Percentiles rank a stretch among this genome's conserved stretches.
Evolutionary conservation across 64 coral and sea anemone species (phyloP).

Genomic region (Hydrozoanthus tunicans): DNA sequence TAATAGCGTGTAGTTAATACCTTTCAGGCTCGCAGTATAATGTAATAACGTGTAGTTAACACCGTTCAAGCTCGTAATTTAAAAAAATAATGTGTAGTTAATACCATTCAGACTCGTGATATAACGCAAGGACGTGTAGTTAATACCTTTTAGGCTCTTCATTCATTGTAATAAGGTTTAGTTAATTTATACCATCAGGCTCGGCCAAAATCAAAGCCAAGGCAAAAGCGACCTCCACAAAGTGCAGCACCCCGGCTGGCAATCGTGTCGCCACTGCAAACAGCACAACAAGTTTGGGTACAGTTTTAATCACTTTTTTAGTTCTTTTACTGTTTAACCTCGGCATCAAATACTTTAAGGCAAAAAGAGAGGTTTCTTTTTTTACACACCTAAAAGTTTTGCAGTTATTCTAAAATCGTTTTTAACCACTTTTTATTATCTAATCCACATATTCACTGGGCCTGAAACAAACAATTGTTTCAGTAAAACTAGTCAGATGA

Average conservation of each 20-base stretch:
- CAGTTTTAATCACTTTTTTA: too few species aligned
- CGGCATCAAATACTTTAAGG: not conserved
- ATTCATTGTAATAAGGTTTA: not conserved
- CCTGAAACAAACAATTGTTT: too few species aligned
- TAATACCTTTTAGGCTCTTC: not conserved
- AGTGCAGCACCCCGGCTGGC: not conserved
- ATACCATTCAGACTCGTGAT: not conserved
- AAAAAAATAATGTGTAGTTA: not conserved
- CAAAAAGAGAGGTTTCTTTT: not conserved
- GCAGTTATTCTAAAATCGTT: too few species aligned
- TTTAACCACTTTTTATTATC: too few species aligned
- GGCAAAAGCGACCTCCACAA: conserved; percentile 11
- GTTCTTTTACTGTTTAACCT: not conserved
- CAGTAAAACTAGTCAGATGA: too few species aligned
- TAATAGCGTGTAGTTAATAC: too few species aligned
- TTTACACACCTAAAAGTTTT: too few species aligned
- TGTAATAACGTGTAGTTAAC: not conserved
- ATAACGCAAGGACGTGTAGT: not conserved
- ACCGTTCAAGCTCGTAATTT: too few species aligned
- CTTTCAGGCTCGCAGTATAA: not conserved
- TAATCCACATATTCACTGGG: too few species aligned
- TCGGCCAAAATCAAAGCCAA: conserved; percentile 13
- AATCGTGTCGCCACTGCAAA: not conserved
- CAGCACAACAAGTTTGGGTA: not conserved
- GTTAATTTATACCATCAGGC: not conserved